Base-by-base conservation (phyloP, 2,113 vertebrate genomes). In the Thymallus thymallus region DNA sequence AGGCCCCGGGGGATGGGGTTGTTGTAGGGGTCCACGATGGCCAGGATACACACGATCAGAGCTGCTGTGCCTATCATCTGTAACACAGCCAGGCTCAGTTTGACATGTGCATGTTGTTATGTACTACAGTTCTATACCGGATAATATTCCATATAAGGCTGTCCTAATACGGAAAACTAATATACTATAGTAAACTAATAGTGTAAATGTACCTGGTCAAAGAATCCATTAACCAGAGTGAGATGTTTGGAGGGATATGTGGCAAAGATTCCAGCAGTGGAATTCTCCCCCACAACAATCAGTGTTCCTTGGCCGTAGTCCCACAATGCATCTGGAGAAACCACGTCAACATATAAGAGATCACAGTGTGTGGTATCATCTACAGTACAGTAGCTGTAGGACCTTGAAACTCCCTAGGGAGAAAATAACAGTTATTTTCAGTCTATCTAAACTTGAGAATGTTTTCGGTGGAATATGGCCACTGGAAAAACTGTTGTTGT, bases 21-120 rank as follows among this genome's bases (percentile, higher is more conserved):
- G 89, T 99, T 99, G 93, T 91, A 88, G 0, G 97, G 97, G 85
- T 99, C 98, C 1, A 99, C 95, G 16, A 99, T 98, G 41, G 97
- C 96, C 90, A 99, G 89, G 77, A 99, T 89, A 3, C 97, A 99
- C 46, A 99, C 95, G 0, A 99, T 95, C 61, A 99, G 89, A 0
- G 97, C 92, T 0, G 97, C 91, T 0, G 98, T 99, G 78, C 98
- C 97, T 35, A 99, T 99, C 61, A 97, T 89, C 98, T 99, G 76
- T 66, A 29, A 5, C 29, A 32, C 18, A 82, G 6, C 89, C 86
- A 0, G 84, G 26, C 95, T n/a, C 18, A 93, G 61, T 24, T 94
- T 95, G 66, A 94, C 0, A 0, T 93, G 95, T 16, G 18, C 18
- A 55, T 55, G 18, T 55, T 41, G 35, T 41, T 3, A 41, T 41